phyloP scores from a whole-genome alignment of 2,113 vertebrate species.

The Myiagra hebetior region DNA sequence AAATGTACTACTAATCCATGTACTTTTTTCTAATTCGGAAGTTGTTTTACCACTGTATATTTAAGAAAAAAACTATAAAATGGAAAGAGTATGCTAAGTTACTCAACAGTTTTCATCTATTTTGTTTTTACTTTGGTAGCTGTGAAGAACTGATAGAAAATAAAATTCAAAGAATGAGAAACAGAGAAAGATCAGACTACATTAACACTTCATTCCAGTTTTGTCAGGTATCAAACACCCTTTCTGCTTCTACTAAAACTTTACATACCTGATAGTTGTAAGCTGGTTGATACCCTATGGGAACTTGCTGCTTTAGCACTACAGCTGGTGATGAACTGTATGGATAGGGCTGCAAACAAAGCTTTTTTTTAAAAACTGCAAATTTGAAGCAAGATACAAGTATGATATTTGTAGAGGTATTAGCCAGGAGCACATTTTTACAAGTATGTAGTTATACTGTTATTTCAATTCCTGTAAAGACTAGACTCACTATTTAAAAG shows the following conservation, averaged over 20 bases:
- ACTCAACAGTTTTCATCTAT: not conserved
- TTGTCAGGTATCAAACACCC: not conserved
- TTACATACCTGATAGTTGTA: conserved; percentile 85
- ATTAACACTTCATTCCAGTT: not conserved
- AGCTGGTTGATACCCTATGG: conserved; percentile 81
- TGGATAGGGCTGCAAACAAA: conserved; percentile 78
- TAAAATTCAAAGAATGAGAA: not conserved
- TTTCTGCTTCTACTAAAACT: not conserved
- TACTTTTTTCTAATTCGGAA: not conserved
- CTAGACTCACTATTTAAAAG: not conserved
- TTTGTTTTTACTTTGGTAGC: not conserved
- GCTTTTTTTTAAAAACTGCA: accelerated
- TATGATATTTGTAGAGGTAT: not conserved
- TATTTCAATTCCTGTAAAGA: not conserved
- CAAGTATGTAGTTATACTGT: not conserved
- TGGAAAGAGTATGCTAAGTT: not conserved
- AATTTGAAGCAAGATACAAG: not conserved
- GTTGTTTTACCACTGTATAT: not conserved
- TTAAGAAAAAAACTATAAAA: not conserved
- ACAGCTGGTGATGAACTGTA: conserved; percentile 78
- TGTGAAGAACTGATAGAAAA: not conserved
- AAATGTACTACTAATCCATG: not conserved
- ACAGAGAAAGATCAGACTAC: not conserved
- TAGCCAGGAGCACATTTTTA: not conserved
- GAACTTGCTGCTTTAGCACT: conserved; percentile 82